Base-by-base conservation (phyloP, 2,888 invertebrate genomes). In the Gerris lacustris region DNA sequence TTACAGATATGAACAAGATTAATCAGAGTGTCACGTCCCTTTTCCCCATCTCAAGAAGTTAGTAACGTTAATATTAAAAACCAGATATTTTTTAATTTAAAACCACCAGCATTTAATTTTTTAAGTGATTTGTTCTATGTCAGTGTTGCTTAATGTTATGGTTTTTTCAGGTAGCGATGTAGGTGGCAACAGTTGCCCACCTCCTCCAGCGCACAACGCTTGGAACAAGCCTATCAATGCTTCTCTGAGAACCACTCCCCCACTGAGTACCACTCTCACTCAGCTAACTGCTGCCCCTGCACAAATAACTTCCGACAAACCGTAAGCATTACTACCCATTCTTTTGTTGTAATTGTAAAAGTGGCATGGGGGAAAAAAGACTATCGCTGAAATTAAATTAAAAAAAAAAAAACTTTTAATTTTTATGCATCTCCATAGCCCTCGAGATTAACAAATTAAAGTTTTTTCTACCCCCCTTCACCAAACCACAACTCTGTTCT, bases 211-310 rank as follows among this genome's bases (percentile, higher is more conserved):
- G 5, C 87, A 88, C 9, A 91, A 89, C 80, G 92, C 92, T 5
- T 93, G 93, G 93, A 91, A 91, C 76, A 92, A 92, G 80, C 91
- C 92, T 5, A 87, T 92, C 76, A 86, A 87, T 47, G 86, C 88
- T 77, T 85, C 87, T 68, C 79, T 90, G 75, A 82, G 88, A 72
- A 83, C 86, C 6, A 86, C 83, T 75, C 83, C 83, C 5, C 81
- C 82, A 71, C 72, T 72, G 17, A 18, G 70, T 11, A 6, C 68
- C 11, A 7, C 71, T 5, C 7, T 15, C 18, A 70, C 68, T 69
- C 73, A 69, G 70, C 73, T 71, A 55, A 83, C 69, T 81, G 82
- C 71, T 78, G 81, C 18, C 64, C 47, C 55, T 75, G 76, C 44
- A 11, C 71, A 71, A 55, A 55, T 55, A 9, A 55, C 55, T 15